Conservation (phyloP, 2,888 invertebrate genomes). For the Micoletzkya japonica region DNA sequence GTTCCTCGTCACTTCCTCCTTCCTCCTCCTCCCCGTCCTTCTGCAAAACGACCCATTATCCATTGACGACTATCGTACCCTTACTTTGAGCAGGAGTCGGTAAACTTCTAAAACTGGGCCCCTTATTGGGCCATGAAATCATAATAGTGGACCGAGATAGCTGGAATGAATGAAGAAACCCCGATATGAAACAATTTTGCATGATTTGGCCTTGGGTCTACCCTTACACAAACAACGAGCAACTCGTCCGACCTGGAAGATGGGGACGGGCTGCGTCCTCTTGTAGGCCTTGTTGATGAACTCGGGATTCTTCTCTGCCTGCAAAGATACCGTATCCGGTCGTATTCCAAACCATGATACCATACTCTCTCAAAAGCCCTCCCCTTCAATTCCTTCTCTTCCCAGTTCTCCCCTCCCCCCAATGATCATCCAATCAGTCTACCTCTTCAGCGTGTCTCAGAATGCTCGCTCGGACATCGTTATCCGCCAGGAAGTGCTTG, state of each 20-base stretch:
- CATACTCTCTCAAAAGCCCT: background rate
- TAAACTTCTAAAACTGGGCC: too few relatives aligned
- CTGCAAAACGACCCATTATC: too few relatives aligned
- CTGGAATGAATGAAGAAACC: too few relatives aligned
- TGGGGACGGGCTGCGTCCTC: slow-evolving; percentile 58
- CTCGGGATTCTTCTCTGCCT: slow-evolving; percentile 57
- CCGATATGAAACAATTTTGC: too few relatives aligned
- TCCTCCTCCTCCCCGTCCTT: slow-evolving; percentile 40
- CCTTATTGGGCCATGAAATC: too few relatives aligned
- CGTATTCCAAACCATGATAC: background rate
- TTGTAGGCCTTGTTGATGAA: slow-evolving; percentile 59
- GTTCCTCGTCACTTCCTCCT: slow-evolving; percentile 46
- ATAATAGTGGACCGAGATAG: too few relatives aligned
- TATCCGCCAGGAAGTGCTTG: slow-evolving; percentile 55
- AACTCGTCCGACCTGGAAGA: slow-evolving; percentile 54
- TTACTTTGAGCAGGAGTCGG: too few relatives aligned
- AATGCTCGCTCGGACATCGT: slow-evolving; percentile 60
- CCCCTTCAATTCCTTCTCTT: background rate
- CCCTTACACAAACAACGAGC: background rate
- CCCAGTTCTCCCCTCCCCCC: background rate
- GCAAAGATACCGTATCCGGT: slow-evolving; percentile 21
- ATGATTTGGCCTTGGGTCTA: too few relatives aligned
- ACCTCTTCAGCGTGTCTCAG: slow-evolving; percentile 61
- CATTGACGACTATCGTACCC: too few relatives aligned
- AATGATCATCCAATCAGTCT: slow-evolving; percentile 6